Conservation (phyloP, 2,888 invertebrate genomes). For the Saturnia japonica region DNA sequence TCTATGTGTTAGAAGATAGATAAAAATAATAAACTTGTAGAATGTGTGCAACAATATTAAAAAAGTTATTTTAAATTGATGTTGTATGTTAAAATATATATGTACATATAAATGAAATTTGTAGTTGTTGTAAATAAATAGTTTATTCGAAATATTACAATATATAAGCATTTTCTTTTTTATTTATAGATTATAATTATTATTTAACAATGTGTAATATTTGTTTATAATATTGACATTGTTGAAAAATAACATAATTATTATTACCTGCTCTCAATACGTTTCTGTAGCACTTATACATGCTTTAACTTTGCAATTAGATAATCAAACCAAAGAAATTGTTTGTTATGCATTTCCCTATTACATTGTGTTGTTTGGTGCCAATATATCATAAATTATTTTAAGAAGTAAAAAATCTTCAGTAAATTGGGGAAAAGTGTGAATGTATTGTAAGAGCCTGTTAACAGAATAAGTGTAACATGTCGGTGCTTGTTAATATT, state of each 20-base stretch:
- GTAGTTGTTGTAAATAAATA: constrained; percentile 79
- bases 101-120: constrained; percentile 57
- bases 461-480: constrained; percentile 31
- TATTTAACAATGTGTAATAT: constrained; percentile 35
- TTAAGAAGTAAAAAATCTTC: constrained; percentile 14
- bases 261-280: constrained; percentile 25
- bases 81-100: constrained; percentile 68
- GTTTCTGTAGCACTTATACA: constrained; percentile 34
- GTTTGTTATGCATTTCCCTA: constrained; percentile 54
- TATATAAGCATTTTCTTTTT: constrained; percentile 27
- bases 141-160: constrained; percentile 63
- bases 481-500: constrained; percentile 44
- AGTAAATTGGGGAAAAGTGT: constrained; percentile 15
- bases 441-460: constrained; percentile 18
- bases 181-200: constrained; percentile 32
- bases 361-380: constrained; percentile 56
- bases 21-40: constrained; percentile 41
- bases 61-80: constrained; percentile 48
- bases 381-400: constrained; percentile 44
- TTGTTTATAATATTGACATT: constrained; percentile 38
- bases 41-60: constrained; percentile 28
- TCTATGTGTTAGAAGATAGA: constrained; percentile 42
- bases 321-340: constrained; percentile 72
- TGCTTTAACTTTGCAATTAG: constrained; percentile 58
- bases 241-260: constrained; percentile 33